A percentile compares a stretch with the other conserved stretches of the same genome.
Conservation (phyloP, 2,113 vertebrate species). For the Salvelinus fontinalis region DNA sequence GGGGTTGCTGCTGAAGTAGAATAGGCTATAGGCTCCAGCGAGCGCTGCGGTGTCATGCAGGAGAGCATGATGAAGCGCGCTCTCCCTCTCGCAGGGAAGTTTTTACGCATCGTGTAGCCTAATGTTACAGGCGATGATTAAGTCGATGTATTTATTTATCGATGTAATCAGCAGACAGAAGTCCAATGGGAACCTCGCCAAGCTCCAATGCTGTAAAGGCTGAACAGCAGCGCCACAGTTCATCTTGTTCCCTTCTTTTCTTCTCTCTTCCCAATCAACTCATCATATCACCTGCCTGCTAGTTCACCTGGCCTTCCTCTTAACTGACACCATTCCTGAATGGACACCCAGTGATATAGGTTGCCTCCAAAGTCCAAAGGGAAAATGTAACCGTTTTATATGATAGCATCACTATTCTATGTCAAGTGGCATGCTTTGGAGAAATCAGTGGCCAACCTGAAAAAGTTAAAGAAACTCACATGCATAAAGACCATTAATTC, state of each 20-base stretch:
- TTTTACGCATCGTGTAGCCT: constrained; percentile 9
- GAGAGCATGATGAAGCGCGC: background rate
- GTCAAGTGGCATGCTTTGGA: background rate
- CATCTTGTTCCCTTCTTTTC: background rate
- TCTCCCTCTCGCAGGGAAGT: background rate
- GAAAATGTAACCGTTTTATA: background rate
- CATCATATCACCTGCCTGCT: background rate
- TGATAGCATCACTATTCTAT: background rate
- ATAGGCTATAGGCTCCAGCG: constrained; percentile 9
- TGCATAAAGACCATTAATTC: background rate
- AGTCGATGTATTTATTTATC: constrained; percentile 44
- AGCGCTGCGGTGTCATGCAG: constrained; percentile 18
- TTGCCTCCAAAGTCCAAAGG: background rate
- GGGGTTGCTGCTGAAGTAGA: constrained; percentile 32
- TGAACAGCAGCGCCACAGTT: background rate
- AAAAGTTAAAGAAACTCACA: background rate
- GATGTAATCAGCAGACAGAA: constrained; percentile 54
- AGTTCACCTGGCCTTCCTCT: background rate
- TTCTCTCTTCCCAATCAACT: constrained; percentile 3
- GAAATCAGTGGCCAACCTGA: background rate
- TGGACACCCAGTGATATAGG: background rate
- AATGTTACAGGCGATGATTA: constrained; percentile 25
- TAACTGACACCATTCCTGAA: background rate
- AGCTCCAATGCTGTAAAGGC: background rate
- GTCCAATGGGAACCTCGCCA: constrained; percentile 47